A percentile compares a stretch with the other conserved stretches of the same genome.
These are phyloP conservation scores for Gasterosteus aculeatus DNA, from an alignment of 2,113 vertebrate genomes.

Conservation along the genomic window DNA sequence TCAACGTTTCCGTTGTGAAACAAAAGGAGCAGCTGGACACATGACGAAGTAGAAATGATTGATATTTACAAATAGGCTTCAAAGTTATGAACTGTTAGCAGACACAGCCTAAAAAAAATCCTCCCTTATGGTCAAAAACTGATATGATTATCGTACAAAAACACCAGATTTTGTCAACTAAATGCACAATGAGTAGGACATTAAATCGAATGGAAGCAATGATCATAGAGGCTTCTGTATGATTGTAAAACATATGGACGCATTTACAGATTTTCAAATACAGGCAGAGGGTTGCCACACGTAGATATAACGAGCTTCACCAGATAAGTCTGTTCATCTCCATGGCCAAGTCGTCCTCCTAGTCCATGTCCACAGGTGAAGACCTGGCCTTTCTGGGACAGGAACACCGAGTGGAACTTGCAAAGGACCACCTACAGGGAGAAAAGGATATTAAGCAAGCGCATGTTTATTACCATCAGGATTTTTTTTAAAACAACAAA, in stretches of 20 bases:
- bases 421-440: constrained; percentile 90
- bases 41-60: background rate
- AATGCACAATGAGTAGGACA: background rate
- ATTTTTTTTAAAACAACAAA: constrained; percentile 2
- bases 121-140: background rate
- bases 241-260: background rate
- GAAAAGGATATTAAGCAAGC: constrained; percentile 10
- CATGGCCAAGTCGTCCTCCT: constrained; percentile 96
- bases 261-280: background rate
- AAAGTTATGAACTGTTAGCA: background rate
- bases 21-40: background rate
- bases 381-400: constrained; percentile 95
- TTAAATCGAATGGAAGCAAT: background rate
- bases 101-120: background rate
- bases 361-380: constrained; percentile 98
- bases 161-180: background rate
- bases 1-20: background rate
- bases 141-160: background rate
- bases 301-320: constrained; percentile 73
- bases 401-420: constrained; percentile 97
- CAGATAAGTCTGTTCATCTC: constrained; percentile 96
- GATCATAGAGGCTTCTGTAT: background rate
- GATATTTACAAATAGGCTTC: background rate
- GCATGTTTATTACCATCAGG: background rate
- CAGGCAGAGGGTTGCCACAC: background rate